phyloP scores from a whole-genome alignment of 2,888 invertebrate genomes.

The Invenusta paracnida region DNA sequence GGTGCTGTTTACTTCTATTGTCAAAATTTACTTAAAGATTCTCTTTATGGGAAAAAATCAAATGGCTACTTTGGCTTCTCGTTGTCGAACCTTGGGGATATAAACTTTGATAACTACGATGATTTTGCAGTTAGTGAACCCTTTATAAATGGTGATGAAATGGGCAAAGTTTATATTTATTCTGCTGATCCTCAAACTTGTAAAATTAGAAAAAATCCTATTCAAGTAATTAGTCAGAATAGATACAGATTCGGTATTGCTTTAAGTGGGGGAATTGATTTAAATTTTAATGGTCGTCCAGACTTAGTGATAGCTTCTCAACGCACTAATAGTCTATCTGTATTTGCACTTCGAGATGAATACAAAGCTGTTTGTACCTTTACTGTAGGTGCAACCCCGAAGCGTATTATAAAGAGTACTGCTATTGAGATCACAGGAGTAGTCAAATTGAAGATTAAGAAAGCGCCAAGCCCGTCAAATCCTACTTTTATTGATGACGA shows the following conservation, averaged over 20 bases:
- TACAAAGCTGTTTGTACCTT: not conserved
- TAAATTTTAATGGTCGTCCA: slow-evolving; percentile 7
- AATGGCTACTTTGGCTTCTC: slow-evolving; percentile 22
- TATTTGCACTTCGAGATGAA: not conserved
- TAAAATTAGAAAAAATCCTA: not conserved
- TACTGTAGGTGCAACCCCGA: not conserved
- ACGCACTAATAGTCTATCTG: not conserved
- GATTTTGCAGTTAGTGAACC: slow-evolving; percentile 34
- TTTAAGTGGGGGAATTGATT: not conserved
- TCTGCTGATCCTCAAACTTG: not conserved
- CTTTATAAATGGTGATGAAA: not conserved
- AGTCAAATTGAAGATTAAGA: not conserved
- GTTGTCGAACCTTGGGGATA: slow-evolving; percentile 9
- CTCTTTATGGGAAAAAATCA: not conserved
- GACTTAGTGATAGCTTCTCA: slow-evolving; percentile 6
- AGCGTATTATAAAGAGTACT: not conserved
- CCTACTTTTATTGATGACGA: not conserved
- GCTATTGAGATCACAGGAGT: not conserved
- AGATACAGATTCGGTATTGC: not conserved
- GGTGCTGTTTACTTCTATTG: not conserved
- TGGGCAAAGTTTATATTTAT: not conserved
- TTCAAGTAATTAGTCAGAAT: not conserved
- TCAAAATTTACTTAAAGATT: not conserved
- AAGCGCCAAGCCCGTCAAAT: not conserved
- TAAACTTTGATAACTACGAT: not conserved